Evolutionary conservation across 2,888 invertebrate genomes (phyloP).

Genomic region (Synergus laeviventris): DNA sequence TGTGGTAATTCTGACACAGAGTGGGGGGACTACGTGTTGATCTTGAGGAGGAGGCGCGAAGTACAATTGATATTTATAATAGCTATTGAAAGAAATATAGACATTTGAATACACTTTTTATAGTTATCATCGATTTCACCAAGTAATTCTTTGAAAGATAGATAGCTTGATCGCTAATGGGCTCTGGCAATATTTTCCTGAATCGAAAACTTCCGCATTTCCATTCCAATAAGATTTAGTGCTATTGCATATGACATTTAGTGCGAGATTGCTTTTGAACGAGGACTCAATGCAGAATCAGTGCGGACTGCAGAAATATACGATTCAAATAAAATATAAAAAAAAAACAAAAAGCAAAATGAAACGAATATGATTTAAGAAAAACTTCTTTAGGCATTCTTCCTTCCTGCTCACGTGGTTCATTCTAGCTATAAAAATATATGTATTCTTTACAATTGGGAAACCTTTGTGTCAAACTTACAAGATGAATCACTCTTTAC

Average conservation of each 20-base stretch:
- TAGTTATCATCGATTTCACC: background rate
- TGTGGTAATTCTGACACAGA: no score
- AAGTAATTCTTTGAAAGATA: background rate
- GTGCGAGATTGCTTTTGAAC: constrained; percentile 21
- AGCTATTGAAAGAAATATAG: background rate
- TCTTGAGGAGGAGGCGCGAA: no score
- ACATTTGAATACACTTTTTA: background rate
- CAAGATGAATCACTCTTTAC: constrained; percentile 14
- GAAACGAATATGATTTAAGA: background rate
- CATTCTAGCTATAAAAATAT: background rate
- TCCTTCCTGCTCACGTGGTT: background rate
- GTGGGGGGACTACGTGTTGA: no score
- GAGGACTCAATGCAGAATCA: constrained; percentile 23
- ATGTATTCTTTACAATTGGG: constrained; percentile 16
- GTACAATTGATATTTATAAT: no score
- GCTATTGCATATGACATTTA: constrained; percentile 35
- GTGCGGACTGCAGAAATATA: constrained; percentile 5
- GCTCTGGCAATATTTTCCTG: constrained; percentile 25
- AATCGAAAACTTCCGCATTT: constrained; percentile 33
- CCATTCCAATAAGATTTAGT: constrained; percentile 24
- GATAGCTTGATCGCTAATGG: constrained; percentile 26
- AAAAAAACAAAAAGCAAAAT: background rate
- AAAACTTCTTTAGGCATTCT: background rate
- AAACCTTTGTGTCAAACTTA: constrained; percentile 19
- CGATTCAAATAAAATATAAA: background rate